phyloP scores from a whole-genome alignment of 2,888 invertebrate species.

The Dorcus hopei region DNA sequence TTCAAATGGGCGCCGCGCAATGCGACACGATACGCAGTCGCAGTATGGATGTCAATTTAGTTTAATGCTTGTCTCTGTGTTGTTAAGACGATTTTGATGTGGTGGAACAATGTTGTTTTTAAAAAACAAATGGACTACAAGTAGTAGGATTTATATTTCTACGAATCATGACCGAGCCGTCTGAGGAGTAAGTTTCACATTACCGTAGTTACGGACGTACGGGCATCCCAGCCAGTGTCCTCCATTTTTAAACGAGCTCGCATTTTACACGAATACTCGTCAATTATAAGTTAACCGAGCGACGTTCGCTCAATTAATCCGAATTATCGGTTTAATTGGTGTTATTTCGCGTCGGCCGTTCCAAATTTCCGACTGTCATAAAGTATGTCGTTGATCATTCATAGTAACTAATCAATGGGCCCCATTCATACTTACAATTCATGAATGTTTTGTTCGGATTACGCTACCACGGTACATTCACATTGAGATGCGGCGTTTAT shows the following conservation, averaged over 20 bases:
- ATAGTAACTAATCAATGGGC: constrained; percentile 34
- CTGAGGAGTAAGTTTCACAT: constrained; percentile 76
- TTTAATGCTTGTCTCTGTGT: constrained; percentile 48
- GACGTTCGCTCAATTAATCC: constrained; percentile 25
- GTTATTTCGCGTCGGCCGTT: constrained; percentile 1
- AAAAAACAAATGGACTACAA: constrained; percentile 65
- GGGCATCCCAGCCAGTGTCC: constrained; percentile 30
- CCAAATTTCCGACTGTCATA: constrained; percentile 12
- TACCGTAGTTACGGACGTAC: constrained; percentile 19
- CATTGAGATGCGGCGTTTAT: constrained; percentile 32
- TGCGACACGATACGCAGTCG: constrained; percentile 17
- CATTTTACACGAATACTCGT: constrained; percentile 22
- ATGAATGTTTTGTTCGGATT: constrained; percentile 38
- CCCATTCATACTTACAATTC: constrained; percentile 29
- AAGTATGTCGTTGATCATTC: constrained; percentile 30
- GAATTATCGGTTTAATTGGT: constrained; percentile 16
- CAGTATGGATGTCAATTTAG: constrained; percentile 71
- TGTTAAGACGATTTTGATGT: constrained; percentile 49
- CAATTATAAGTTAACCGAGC: constrained; percentile 29
- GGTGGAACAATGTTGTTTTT: constrained; percentile 49
- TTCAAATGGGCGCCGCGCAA: constrained; percentile 1
- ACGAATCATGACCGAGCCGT: constrained; percentile 89
- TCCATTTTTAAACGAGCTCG: constrained; percentile 34
- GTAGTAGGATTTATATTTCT: constrained; percentile 79
- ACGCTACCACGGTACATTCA: constrained; percentile 34